Conservation (phyloP, 2,888 invertebrate species). For the Cantharis rustica region DNA sequence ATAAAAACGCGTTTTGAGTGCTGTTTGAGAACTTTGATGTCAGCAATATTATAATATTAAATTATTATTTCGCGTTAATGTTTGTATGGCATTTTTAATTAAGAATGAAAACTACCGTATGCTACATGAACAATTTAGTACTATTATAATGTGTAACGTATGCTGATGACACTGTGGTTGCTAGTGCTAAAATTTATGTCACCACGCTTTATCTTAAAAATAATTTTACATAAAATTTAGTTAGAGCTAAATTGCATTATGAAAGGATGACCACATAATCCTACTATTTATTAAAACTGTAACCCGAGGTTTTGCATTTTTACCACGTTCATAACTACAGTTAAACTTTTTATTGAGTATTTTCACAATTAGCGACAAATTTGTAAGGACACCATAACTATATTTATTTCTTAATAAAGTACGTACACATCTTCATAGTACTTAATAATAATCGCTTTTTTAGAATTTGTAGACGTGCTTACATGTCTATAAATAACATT, state of each 20-base stretch:
- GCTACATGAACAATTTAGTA: neutral
- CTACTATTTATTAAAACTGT: neutral
- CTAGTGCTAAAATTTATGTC: neutral
- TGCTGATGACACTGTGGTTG: neutral
- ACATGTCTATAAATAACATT: too few species aligned
- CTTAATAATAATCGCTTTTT: too few species aligned
- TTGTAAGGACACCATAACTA: too few species aligned
- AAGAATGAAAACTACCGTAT: neutral
- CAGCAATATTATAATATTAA: too few species aligned
- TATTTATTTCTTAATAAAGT: too few species aligned
- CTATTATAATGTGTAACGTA: neutral
- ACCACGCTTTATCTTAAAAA: neutral
- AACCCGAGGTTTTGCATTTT: neutral
- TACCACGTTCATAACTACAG: neutral
- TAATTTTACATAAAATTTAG: neutral
- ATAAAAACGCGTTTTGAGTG: neutral
- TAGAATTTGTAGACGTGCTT: too few species aligned
- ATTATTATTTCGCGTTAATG: too few species aligned
- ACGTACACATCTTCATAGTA: too few species aligned
- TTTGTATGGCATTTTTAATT: neutral
- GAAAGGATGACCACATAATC: neutral
- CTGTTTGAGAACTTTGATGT: neutral
- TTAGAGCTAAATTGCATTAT: neutral
- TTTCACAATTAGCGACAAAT: too few species aligned
- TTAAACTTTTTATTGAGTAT: too few species aligned